Base-by-base conservation (phyloP, 1,140 invertebrate genomes). In the Calliphora vicina region DNA sequence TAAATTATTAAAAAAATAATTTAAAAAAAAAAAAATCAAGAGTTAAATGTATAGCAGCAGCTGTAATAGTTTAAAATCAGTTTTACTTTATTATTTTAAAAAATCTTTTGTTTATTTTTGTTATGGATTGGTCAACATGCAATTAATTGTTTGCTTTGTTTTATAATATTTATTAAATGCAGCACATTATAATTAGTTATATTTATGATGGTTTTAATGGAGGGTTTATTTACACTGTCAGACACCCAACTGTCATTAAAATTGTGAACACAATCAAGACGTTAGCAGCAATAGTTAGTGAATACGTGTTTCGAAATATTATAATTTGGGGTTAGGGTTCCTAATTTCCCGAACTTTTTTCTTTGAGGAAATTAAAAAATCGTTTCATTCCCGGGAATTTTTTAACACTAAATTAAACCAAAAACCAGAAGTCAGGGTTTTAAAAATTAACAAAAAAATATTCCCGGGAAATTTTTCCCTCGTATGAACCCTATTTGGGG, bases 141-240 rank as follows among this genome's bases (percentile, higher is more conserved):
- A 78, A 78, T 78, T 78, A 78, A 78, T 78, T 78, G 74, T 43
- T 23, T 78, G 74, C 74, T 78, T 78, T 78, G 74, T 78, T 43
- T 43, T 78, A 12, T 35, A 26, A 23, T 67, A 23, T 61, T 61
- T 67, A 67, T 23, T 25, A 67, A 67, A 67, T 67, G n/a, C 20
- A 67, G 61, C 61, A 23, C 35, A 35, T 57, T 67, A 25, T 23
- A 67, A 67, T 67, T 23, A 9, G 20, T 20, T 23, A 25, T 50
- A 3, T 50, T 35, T 8, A n/a, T 5, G 23, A 23, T 67, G 12
- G 45, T 50, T 50, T 67, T 23, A 67, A 67, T n/a, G n/a, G n/a
- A 67, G 50, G 50, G 50, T 17, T 57, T 57, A 35, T 35, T 35
- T 35, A n/a, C n/a, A n/a, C n/a, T n/a, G n/a, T n/a, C n/a, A n/a